phyloP scores from a whole-genome alignment of 1,140 invertebrate species.

The Drosophila persimilis region DNA sequence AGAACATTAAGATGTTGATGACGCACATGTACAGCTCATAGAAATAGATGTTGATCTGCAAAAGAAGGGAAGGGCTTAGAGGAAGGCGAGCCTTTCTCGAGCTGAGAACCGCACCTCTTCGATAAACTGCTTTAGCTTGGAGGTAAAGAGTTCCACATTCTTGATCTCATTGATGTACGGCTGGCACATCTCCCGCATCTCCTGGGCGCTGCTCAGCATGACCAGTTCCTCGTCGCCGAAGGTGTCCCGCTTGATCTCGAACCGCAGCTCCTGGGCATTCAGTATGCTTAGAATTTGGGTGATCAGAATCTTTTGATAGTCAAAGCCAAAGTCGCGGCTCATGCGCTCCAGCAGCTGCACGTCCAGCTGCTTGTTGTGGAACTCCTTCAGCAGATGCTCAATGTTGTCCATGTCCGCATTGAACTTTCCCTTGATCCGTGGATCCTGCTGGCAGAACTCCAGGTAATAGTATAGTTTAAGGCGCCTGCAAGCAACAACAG shows the following conservation, averaged over 20 bases:
- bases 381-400: constrained; percentile 71
- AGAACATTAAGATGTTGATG: constrained; percentile 71
- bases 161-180: constrained; percentile 75
- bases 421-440: constrained; percentile 64
- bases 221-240: constrained; percentile 78
- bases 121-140: constrained; percentile 67
- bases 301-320: constrained; percentile 75
- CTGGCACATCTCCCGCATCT: constrained; percentile 72
- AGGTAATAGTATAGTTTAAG: constrained; percentile 77
- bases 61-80: not conserved
- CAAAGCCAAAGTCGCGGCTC: constrained; percentile 72
- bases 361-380: constrained; percentile 71
- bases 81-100: no score
- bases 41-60: constrained; percentile 82
- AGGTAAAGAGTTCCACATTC: constrained; percentile 63
- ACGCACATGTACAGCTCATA: constrained; percentile 81
- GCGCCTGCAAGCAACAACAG: constrained; percentile 41
- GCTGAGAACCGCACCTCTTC: constrained; percentile 48
- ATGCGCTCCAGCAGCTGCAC: constrained; percentile 71
- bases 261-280: constrained; percentile 67
- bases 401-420: constrained; percentile 75
- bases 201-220: constrained; percentile 62
- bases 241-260: constrained; percentile 67
- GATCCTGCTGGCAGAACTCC: constrained; percentile 78
- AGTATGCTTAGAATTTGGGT: constrained; percentile 74